These are phyloP conservation scores for Trinectes maculatus DNA, from an alignment of 2,113 vertebrate species.

Conservation along the genomic window DNA sequence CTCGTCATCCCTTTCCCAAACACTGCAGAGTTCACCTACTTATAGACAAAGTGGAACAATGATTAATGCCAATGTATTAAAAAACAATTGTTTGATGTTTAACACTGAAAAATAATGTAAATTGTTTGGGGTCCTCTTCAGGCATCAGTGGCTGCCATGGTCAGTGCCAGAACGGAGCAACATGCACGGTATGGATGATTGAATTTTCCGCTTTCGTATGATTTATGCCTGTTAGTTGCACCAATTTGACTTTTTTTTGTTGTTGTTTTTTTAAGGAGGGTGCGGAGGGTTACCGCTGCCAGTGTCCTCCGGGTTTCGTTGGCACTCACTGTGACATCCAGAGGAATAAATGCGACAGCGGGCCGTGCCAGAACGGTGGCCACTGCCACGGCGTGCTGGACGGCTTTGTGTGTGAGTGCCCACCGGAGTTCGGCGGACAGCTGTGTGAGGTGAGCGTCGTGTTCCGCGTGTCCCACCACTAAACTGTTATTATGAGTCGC, in stretches of 20 bases:
- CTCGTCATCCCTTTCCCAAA: conserved; percentile 40
- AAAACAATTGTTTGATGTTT: too few species aligned
- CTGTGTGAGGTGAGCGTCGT: conserved; percentile 90
- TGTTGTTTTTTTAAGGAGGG: conserved; percentile 47
- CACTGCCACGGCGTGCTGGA: conserved; percentile 83
- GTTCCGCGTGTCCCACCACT: not conserved
- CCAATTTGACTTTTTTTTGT: accelerated
- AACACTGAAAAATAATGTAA: not conserved
- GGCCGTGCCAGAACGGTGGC: conserved; percentile 88
- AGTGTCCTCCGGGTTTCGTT: conserved; percentile 86
- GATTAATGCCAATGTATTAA: not conserved
- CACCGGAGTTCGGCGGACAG: conserved; percentile 82
- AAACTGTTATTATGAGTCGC: not conserved
- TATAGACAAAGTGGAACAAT: not conserved
- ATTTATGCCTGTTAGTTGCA: not conserved
- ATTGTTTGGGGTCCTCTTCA: conserved; percentile 57
- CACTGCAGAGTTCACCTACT: conserved; percentile 11
- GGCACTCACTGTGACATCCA: conserved; percentile 90
- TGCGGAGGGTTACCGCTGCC: conserved; percentile 85
- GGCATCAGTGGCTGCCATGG: conserved; percentile 87
- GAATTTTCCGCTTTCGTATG: not conserved
- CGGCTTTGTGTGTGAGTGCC: conserved; percentile 89
- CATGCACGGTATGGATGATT: conserved; percentile 87
- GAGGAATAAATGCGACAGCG: conserved; percentile 84
- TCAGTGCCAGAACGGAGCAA: conserved; percentile 92